Evolutionary conservation across 2,113 vertebrate species (phyloP).

Genomic region (Ictalurus punctatus): DNA sequence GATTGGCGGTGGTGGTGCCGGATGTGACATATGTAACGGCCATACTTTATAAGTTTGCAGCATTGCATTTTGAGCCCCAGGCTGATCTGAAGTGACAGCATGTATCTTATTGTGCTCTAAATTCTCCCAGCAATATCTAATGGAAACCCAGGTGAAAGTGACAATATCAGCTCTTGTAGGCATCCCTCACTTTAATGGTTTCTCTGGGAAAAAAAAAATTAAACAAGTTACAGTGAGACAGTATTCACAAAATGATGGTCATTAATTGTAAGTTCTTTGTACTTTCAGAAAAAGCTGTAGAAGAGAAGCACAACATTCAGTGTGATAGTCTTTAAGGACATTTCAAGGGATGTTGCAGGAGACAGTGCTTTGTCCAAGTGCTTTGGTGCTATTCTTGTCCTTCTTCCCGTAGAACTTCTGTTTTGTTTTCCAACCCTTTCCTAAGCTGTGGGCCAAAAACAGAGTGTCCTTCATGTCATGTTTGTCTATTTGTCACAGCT

Average conservation of each 20-base stretch:
- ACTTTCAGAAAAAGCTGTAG: slow-evolving; percentile 63
- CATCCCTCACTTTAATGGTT: no score
- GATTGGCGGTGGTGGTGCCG: neutral
- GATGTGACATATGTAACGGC: neutral
- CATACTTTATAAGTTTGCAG: neutral
- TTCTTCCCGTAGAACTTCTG: neutral
- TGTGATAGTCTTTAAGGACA: slow-evolving; percentile 32
- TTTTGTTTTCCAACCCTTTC: neutral
- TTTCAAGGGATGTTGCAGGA: slow-evolving; percentile 1
- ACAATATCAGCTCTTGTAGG: no score
- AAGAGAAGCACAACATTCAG: slow-evolving; percentile 59
- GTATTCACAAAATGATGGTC: neutral
- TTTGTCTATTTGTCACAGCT: slow-evolving; percentile 2
- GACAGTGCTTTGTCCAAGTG: neutral
- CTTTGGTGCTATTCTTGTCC: neutral
- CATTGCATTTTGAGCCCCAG: neutral
- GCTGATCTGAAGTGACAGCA: neutral
- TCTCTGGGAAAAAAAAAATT: neutral
- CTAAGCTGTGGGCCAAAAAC: neutral
- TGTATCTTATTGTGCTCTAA: neutral
- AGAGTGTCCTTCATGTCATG: neutral
- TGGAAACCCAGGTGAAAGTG: neutral
- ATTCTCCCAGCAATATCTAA: neutral
- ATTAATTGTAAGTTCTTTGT: slow-evolving; percentile 67
- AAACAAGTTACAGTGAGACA: neutral